phyloP scores from a whole-genome alignment of 1,140 invertebrate species.

The Calosoma granatense region DNA sequence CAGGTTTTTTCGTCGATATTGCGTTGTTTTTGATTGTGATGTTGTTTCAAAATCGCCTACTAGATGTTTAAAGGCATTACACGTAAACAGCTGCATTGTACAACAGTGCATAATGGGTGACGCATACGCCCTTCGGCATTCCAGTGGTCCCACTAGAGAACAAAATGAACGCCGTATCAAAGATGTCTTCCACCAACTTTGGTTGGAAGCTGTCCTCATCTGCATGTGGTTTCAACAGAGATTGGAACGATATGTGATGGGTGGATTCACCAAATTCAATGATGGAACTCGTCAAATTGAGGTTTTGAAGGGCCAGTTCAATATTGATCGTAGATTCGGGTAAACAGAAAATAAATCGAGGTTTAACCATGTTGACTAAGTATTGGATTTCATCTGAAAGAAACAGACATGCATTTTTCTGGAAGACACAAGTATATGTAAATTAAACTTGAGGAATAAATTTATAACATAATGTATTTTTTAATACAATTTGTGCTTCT shows the following conservation, averaged over 20 bases:
- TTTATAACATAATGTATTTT: too few relatives aligned
- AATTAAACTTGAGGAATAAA: too few relatives aligned
- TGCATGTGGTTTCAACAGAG: slow-evolving; percentile 18
- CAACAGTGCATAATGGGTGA: slow-evolving; percentile 40
- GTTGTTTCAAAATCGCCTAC: too few relatives aligned
- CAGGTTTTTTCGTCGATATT: too few relatives aligned
- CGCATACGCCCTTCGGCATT: slow-evolving; percentile 57
- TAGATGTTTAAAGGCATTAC: too few relatives aligned
- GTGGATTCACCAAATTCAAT: slow-evolving; percentile 19
- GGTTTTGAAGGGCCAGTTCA: slow-evolving; percentile 13
- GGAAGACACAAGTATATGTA: too few relatives aligned
- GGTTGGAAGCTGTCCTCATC: not conserved
- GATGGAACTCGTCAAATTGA: slow-evolving; percentile 15
- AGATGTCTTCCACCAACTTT: slow-evolving; percentile 9
- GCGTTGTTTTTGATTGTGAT: too few relatives aligned
- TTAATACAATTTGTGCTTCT: too few relatives aligned
- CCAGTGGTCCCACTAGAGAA: slow-evolving; percentile 61
- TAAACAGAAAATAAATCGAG: slow-evolving; percentile 19
- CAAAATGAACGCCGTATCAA: slow-evolving; percentile 25
- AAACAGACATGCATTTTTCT: too few relatives aligned
- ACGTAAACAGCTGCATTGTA: too few relatives aligned
- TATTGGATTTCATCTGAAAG: too few relatives aligned
- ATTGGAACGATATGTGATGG: slow-evolving; percentile 17
- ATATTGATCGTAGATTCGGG: slow-evolving; percentile 14
- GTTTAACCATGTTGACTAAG: slow-evolving; percentile 19